Evolutionary conservation across 2,797 vertebrate species (phyloP).

Genomic region (Danio jaintianensis): DNA sequence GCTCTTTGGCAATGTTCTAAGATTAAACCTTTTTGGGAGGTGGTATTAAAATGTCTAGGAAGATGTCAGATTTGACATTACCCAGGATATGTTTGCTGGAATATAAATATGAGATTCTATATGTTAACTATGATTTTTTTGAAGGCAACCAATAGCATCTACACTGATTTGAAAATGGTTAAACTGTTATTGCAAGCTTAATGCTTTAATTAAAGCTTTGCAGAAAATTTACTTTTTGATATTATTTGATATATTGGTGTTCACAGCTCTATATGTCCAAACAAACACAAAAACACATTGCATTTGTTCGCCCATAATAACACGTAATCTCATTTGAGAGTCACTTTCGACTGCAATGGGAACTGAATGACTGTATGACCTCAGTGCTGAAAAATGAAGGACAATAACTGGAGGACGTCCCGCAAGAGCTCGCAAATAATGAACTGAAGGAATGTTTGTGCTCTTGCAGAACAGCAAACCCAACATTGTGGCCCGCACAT

Average conservation of each 20-base stretch:
- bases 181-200: background rate
- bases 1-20: no score
- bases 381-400: constrained; percentile 45
- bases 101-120: no score
- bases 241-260: background rate
- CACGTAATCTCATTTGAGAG: constrained; percentile 36
- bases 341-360: constrained; percentile 27
- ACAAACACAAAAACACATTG: background rate
- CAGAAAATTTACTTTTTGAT: background rate
- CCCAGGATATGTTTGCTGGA: no score
- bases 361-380: constrained; percentile 37
- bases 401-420: constrained; percentile 36
- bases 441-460: background rate
- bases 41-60: no score
- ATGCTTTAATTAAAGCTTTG: background rate
- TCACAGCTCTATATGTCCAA: constrained; percentile 5
- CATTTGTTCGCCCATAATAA: constrained; percentile 36
- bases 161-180: background rate
- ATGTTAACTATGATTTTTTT: no score
- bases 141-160: no score
- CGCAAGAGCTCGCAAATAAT: constrained; percentile 17
- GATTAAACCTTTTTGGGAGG: no score
- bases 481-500: background rate
- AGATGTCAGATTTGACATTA: no score
- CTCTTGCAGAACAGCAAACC: background rate